phyloP scores from a whole-genome alignment of 2,888 invertebrate species.

The Alloplasta piceator region DNA sequence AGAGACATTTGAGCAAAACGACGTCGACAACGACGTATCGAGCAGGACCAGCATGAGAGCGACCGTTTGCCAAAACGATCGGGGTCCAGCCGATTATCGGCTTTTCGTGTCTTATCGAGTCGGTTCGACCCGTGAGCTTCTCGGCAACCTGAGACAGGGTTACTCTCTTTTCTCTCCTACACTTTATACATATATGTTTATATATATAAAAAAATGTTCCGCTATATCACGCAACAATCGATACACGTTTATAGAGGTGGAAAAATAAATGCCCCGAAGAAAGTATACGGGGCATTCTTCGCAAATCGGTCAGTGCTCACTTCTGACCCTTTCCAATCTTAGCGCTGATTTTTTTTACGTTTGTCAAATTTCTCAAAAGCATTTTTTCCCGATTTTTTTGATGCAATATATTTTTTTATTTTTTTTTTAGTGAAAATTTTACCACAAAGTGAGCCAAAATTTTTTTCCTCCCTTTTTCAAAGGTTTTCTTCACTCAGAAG shows the following conservation, averaged over 20 bases:
- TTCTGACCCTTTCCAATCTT: no score
- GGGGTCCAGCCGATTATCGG: slow-evolving; percentile 67
- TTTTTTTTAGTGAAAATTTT: neutral
- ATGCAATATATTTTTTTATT: no score
- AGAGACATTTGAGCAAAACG: slow-evolving; percentile 15
- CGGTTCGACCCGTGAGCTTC: slow-evolving; percentile 69
- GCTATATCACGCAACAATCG: slow-evolving; percentile 18
- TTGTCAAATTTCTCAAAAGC: no score
- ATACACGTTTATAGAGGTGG: slow-evolving; percentile 7
- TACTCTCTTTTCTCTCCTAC: slow-evolving; percentile 4
- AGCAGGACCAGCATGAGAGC: slow-evolving; percentile 7
- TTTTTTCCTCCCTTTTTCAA: no score
- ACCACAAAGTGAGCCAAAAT: no score
- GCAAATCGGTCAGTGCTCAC: no score
- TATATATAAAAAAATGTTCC: slow-evolving; percentile 4
- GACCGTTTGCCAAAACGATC: slow-evolving; percentile 61
- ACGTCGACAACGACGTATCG: slow-evolving; percentile 44
- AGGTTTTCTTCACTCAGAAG: no score
- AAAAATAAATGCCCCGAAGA: slow-evolving; percentile 12
- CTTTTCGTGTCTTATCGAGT: slow-evolving; percentile 76
- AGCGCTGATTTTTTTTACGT: no score
- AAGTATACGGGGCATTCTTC: neutral
- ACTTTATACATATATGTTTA: neutral
- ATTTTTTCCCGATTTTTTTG: no score
- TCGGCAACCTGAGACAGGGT: slow-evolving; percentile 30